Conservation (phyloP, 2,888 invertebrate genomes). For the Nomada flava region DNA sequence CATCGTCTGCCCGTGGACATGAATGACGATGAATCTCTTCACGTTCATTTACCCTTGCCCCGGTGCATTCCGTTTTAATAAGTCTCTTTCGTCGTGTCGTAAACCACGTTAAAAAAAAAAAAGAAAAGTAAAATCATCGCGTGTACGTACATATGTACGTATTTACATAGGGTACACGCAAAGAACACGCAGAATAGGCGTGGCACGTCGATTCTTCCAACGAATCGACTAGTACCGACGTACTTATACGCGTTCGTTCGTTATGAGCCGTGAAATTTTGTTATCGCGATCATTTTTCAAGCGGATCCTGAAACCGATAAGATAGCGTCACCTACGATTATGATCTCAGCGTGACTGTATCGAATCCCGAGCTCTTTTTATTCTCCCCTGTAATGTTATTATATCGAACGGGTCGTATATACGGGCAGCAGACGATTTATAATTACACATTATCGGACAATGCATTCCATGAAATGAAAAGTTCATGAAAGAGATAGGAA, state of each 20-base stretch:
- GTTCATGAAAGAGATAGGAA: conserved; percentile 1
- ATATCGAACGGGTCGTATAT: too few species aligned
- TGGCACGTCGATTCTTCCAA: conserved; percentile 35
- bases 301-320: conserved; percentile 64
- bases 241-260: conserved; percentile 14
- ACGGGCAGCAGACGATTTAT: too few species aligned
- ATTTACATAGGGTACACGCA: neutral
- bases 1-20: conserved; percentile 6
- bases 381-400: neutral
- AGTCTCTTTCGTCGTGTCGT: neutral
- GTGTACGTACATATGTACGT: too few species aligned
- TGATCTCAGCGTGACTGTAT: conserved; percentile 43
- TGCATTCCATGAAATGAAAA: neutral
- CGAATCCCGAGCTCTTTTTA: neutral
- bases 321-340: conserved; percentile 59
- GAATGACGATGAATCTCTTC: conserved; percentile 28
- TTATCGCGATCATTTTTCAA: conserved; percentile 66
- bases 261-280: conserved; percentile 34
- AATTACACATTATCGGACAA: neutral
- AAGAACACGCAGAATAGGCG: conserved; percentile 15
- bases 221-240: conserved; percentile 9
- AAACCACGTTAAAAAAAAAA: neutral
- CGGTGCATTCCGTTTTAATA: neutral
- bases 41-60: conserved; percentile 17
- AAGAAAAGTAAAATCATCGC: too few species aligned